A percentile compares a stretch with the other conserved stretches of the same genome.
Evolutionary conservation across 1,140 invertebrate genomes (phyloP).

Genomic region (Stegodyphus dumicola): DNA sequence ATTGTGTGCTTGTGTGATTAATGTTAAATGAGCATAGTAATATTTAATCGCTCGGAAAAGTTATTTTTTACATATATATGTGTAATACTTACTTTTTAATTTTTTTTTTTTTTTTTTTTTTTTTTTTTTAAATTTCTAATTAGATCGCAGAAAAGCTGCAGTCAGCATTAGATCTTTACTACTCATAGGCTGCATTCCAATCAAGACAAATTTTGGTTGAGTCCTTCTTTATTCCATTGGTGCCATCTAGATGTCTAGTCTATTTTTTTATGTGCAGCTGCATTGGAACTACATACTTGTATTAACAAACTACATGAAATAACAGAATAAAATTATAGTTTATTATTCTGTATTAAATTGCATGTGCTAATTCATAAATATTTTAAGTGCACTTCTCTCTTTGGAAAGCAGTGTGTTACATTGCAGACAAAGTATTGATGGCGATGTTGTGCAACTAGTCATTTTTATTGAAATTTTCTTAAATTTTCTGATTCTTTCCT

Average conservation of each 20-base stretch:
- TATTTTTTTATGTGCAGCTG: conserved; percentile 1
- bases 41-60: background rate
- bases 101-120: conserved; percentile 3
- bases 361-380: too few relatives aligned
- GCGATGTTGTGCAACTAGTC: too few relatives aligned
- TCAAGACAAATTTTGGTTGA: background rate
- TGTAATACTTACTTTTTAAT: background rate
- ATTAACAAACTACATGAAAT: background rate
- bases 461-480: too few relatives aligned
- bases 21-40: background rate
- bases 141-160: conserved; percentile 50
- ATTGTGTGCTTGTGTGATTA: background rate
- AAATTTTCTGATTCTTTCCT: too few relatives aligned
- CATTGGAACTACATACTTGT: background rate
- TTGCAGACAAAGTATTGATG: too few relatives aligned
- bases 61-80: background rate
- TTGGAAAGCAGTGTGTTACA: too few relatives aligned
- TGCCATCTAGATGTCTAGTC: conserved; percentile 35
- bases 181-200: conserved; percentile 10
- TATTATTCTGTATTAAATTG: too few relatives aligned
- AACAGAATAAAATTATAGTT: background rate
- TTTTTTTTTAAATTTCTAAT: background rate
- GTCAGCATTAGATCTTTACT: conserved; percentile 35
- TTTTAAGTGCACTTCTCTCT: too few relatives aligned
- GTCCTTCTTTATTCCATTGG: background rate